A percentile compares a stretch with the other conserved stretches of the same genome.
phyloP scores from a whole-genome alignment of 2,113 vertebrate species.

The Lagenorhynchus albirostris region DNA sequence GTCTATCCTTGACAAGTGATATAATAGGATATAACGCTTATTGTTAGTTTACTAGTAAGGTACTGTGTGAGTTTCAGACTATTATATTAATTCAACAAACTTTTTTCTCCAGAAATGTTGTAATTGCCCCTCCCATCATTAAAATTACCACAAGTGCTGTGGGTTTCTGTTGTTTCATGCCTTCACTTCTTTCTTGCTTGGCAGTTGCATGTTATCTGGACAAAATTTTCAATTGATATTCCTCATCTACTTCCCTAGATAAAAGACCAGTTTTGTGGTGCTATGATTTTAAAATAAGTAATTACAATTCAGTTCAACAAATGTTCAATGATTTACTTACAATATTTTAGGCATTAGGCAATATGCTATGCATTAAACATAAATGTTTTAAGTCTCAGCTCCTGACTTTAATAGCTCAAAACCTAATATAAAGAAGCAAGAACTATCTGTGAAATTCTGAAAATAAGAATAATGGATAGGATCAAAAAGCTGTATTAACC shows the following conservation, averaged over 20 bases:
- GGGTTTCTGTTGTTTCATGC: background rate
- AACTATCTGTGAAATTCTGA: background rate
- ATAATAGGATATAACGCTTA: background rate
- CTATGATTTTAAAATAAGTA: conserved; percentile 2
- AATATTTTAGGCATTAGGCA: background rate
- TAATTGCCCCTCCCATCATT: background rate
- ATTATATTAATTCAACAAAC: background rate
- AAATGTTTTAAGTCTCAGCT: background rate
- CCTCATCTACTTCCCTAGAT: background rate
- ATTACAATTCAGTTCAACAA: background rate
- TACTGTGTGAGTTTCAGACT: background rate
- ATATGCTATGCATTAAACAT: background rate
- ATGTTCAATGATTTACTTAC: background rate
- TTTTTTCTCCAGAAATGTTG: background rate
- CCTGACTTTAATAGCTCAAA: background rate
- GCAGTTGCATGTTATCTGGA: background rate
- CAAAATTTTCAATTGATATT: background rate
- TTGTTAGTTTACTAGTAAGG: background rate
- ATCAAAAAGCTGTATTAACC: background rate
- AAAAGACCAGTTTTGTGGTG: background rate
- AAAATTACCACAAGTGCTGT: background rate
- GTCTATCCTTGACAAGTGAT: background rate
- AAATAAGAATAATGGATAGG: background rate
- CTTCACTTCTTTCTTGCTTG: background rate
- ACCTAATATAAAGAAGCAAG: background rate